Conservation (phyloP, 2,888 invertebrate species). For the Drosophila anceps region DNA sequence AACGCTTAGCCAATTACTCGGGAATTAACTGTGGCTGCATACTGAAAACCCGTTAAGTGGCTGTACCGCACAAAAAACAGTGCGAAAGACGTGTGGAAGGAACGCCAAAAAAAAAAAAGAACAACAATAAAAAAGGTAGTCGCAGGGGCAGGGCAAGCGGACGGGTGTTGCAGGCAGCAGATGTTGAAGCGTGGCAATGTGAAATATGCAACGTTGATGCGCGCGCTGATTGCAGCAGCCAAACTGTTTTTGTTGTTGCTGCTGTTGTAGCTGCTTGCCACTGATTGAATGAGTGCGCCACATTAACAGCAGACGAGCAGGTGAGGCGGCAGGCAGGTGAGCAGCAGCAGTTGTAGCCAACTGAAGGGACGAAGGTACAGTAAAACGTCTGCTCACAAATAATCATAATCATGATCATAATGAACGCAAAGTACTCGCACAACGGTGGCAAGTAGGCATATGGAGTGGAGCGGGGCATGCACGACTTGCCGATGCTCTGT, state of each 20-base stretch:
- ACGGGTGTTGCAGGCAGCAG: not conserved
- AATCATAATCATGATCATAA: slow-evolving; percentile 46
- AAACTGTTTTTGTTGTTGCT: slow-evolving; percentile 32
- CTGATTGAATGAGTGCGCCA: slow-evolving; percentile 72
- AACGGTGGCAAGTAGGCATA: slow-evolving; percentile 11
- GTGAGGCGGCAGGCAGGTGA: not conserved
- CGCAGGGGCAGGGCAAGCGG: not conserved
- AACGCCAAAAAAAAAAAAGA: slow-evolving; percentile 7
- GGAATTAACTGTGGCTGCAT: slow-evolving; percentile 72
- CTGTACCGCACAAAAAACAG: slow-evolving; percentile 43
- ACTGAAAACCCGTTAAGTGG: slow-evolving; percentile 76
- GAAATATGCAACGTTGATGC: slow-evolving; percentile 74
- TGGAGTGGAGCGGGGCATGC: not conserved
- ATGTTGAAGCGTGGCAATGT: slow-evolving; percentile 30
- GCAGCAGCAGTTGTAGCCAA: not conserved
- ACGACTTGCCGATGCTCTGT: slow-evolving; percentile 6
- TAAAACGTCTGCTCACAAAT: slow-evolving; percentile 44
- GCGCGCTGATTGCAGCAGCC: slow-evolving; percentile 66
- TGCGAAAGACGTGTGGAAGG: slow-evolving; percentile 53
- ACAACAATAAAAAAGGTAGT: slow-evolving; percentile 4
- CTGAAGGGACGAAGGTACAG: slow-evolving; percentile 22
- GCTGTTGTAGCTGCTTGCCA: slow-evolving; percentile 32
- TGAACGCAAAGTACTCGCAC: slow-evolving; percentile 27
- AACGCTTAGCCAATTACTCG: slow-evolving; percentile 77
- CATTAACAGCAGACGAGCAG: slow-evolving; percentile 49